phyloP scores from a whole-genome alignment of 2,888 invertebrate genomes.

The Tortrix viridana region DNA sequence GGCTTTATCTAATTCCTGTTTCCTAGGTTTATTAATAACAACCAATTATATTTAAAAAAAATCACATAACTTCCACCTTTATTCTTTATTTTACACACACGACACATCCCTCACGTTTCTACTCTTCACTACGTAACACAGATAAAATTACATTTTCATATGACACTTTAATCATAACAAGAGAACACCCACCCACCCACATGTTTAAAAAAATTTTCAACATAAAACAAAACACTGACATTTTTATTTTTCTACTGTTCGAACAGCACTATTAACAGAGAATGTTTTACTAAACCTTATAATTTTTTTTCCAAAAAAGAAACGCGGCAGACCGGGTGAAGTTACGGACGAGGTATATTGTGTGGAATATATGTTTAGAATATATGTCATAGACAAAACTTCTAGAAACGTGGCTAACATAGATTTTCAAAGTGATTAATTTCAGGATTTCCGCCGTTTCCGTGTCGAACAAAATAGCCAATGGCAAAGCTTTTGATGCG shows the following conservation, averaged over 20 bases:
- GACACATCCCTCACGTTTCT: slow-evolving; percentile 16
- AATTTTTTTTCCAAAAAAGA: slow-evolving; percentile 85
- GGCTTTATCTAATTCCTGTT: slow-evolving; percentile 52
- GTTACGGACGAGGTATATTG: slow-evolving; percentile 89
- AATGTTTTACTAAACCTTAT: slow-evolving; percentile 78
- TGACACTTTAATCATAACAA: slow-evolving; percentile 36
- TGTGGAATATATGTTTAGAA: slow-evolving; percentile 77
- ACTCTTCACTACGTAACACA: slow-evolving; percentile 39
- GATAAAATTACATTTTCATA: slow-evolving; percentile 38
- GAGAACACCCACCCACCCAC: slow-evolving; percentile 30
- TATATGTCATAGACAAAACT: slow-evolving; percentile 70
- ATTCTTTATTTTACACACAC: slow-evolving; percentile 19
- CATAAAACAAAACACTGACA: slow-evolving; percentile 37
- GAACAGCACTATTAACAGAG: slow-evolving; percentile 71
- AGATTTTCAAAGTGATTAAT: slow-evolving; percentile 75
- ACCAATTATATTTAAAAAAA: slow-evolving; percentile 50
- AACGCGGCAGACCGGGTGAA: slow-evolving; percentile 91
- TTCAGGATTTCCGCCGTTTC: slow-evolving; percentile 41
- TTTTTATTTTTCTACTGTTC: slow-evolving; percentile 44
- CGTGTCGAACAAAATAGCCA: slow-evolving; percentile 19
- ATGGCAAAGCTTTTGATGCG: slow-evolving; percentile 20
- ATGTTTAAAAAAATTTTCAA: slow-evolving; percentile 16
- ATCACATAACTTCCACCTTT: slow-evolving; percentile 57
- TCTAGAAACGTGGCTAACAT: slow-evolving; percentile 81
- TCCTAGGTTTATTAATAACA: slow-evolving; percentile 47